Evolutionary conservation across 2,797 vertebrate genomes (phyloP), one percentile per base, ranked within the genome.

Genomic region (Chelmon rostratus): DNA sequence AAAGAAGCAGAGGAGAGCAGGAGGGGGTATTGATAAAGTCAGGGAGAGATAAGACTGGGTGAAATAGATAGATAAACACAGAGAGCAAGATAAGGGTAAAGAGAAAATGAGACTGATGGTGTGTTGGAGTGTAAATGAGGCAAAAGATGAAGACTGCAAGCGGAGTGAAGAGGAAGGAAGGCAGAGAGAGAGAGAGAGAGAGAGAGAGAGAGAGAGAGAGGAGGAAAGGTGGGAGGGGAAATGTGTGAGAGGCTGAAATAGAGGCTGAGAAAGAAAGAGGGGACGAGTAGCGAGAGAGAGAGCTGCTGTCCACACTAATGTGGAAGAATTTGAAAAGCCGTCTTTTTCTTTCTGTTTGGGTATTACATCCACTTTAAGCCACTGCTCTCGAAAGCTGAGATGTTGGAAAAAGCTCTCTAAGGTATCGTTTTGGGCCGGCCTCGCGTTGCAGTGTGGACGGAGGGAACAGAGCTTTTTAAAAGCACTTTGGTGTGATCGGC

Each of bases 1-100:
- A 86, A 86, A 83, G 82, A 75, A 82, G n/a, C n/a, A n/a, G n/a
- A 63, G 61, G 50, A 68, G 76, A 73, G 78, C 38, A 33, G 59
- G 71, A 66, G 47, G 62, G 70, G 71, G 63, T 56, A 61, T 81
- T 49, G 85, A 87, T 86, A 57, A 68, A 83, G 78, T 73, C 76
- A 54, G 64, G 64, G 57, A 77, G 80, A 86, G 88, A 90, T 84
- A 84, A 83, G 83, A 70, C 44, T 3, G 81, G 49, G 66, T 74
- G 75, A 84, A 86, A 88, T 15, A 81, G 81, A 86, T 79, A 82
- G 81, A 90, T 84, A 86, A 82, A 89, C 77, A 78, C 66, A 57
- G 33, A 49, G 76, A 86, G 82, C 74, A 58, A 76, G 82, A 90
- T 78, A 80, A 82, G 74, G 66, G 19, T 10, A 19, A 53, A 53